These are phyloP conservation scores for Sebastes fasciatus DNA, from an alignment of 2,113 vertebrate species.

Conservation along the genomic window DNA sequence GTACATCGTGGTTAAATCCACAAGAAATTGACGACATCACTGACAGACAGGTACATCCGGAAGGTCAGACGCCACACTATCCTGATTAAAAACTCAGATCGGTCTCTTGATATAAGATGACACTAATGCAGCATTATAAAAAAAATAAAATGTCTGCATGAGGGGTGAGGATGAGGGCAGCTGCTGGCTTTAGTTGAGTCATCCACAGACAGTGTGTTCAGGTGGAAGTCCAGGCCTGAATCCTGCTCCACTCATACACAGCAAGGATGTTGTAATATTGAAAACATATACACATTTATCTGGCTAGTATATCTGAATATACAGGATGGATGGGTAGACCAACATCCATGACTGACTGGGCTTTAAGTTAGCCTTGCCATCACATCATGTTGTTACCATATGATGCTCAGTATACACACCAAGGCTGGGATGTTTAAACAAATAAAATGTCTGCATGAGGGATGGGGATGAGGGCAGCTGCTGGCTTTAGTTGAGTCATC, in stretches of 20 bases:
- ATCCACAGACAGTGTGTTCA: slow-evolving; percentile 39
- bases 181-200: slow-evolving; percentile 70
- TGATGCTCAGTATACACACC: not conserved
- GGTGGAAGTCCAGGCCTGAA: slow-evolving; percentile 43
- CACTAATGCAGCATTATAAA: not conserved
- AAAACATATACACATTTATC: not conserved
- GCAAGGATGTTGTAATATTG: not conserved
- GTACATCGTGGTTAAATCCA: not conserved
- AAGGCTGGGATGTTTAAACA: not conserved
- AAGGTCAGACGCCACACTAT: slow-evolving; percentile 6
- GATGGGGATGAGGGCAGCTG: slow-evolving; percentile 17
- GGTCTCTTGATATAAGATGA: not conserved
- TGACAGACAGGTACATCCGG: not conserved
- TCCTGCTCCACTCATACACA: not conserved
- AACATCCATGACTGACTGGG: not conserved
- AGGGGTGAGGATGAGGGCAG: slow-evolving; percentile 9
- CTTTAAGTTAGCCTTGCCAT: not conserved
- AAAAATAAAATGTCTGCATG: not conserved
- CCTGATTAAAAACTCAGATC: not conserved
- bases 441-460: not conserved
- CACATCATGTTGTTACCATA: slow-evolving; percentile 19
- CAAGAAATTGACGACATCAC: not conserved
- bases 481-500: slow-evolving; percentile 73
- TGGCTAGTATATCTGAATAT: not conserved
- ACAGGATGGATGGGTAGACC: not conserved